Conservation (phyloP, 2,888 invertebrate genomes). For the Sinopyrophorus schimmeli region DNA sequence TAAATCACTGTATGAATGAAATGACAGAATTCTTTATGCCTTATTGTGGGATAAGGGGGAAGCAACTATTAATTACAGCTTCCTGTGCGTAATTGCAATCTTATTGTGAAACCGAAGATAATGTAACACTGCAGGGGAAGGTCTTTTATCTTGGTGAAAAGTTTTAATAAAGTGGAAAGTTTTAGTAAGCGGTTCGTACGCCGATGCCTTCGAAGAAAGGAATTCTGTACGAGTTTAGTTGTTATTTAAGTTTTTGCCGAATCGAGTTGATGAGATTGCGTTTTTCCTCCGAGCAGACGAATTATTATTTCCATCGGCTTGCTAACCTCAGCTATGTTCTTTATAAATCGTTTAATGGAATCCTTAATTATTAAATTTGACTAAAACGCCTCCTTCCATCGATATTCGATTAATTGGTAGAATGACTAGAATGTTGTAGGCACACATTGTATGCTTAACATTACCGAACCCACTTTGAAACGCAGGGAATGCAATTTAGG, state of each 20-base stretch:
- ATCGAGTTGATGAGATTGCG: constrained; percentile 6
- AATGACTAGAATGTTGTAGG: too few species aligned
- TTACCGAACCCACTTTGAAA: too few species aligned
- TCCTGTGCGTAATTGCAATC: constrained; percentile 22
- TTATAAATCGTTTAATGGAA: too few species aligned
- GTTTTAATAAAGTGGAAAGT: constrained; percentile 27
- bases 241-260: constrained; percentile 18
- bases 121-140: constrained; percentile 15
- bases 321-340: too few species aligned
- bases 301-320: too few species aligned
- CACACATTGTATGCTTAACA: too few species aligned
- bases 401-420: too few species aligned
- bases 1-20: constrained; percentile 18
- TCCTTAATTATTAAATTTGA: too few species aligned
- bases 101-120: constrained; percentile 22
- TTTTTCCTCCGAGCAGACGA: too few species aligned
- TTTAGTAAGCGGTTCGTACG: constrained; percentile 25
- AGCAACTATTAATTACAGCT: constrained; percentile 23
- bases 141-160: constrained; percentile 22
- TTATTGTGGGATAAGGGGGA: constrained; percentile 16
- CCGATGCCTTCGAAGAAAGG: constrained; percentile 15
- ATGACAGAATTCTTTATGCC: constrained; percentile 8
- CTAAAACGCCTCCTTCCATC: too few species aligned
- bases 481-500: too few species aligned
- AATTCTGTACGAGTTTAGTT: constrained; percentile 20